phyloP scores from a whole-genome alignment of 2,113 vertebrate species.

The Xiphophorus couchianus region DNA sequence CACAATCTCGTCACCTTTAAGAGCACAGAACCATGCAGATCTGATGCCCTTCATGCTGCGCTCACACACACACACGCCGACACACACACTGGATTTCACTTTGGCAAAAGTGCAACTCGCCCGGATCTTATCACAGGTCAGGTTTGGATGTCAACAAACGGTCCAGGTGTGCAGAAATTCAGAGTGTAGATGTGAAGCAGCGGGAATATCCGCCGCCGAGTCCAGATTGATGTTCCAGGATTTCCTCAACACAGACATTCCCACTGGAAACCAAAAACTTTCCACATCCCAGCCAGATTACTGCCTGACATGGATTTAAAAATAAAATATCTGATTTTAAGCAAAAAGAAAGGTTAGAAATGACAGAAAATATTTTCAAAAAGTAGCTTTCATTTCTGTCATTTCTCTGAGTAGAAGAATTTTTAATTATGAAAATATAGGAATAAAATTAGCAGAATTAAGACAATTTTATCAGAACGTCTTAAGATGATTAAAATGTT shows the following conservation, averaged over 20 bases:
- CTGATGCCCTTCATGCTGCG: constrained; percentile 8
- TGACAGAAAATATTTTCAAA: no score
- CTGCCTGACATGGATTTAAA: no score
- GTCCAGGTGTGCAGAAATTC: background rate
- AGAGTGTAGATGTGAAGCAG: no score
- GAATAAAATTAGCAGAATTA: no score
- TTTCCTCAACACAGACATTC: background rate
- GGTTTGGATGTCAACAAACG: background rate
- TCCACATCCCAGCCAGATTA: constrained; percentile 1
- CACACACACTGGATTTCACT: background rate
- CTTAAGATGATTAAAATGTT: background rate
- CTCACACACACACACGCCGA: background rate
- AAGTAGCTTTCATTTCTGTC: no score
- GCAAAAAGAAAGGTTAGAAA: no score
- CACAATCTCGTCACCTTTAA: background rate
- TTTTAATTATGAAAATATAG: no score
- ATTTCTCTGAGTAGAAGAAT: no score
- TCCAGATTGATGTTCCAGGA: background rate
- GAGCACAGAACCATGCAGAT: background rate
- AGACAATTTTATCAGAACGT: no score
- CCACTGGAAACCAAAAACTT: background rate
- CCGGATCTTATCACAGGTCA: background rate
- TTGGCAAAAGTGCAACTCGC: background rate
- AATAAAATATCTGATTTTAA: background rate
- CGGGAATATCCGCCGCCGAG: no score